Conservation (phyloP, 1,140 invertebrate species). For the Pogonomyrmex barbatus region DNA sequence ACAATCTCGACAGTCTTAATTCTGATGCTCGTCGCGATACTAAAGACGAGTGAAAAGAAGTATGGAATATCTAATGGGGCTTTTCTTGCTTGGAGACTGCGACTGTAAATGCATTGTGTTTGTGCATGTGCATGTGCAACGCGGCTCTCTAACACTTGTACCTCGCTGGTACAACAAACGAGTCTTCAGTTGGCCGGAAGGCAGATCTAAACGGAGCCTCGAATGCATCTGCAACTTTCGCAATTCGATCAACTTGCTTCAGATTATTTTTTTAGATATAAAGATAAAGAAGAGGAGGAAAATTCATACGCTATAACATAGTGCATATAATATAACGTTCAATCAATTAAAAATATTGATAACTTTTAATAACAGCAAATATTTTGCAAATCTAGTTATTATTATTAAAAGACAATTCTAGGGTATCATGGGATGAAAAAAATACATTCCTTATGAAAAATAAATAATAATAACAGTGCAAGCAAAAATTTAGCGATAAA, state of each 20-base stretch:
- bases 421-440: not conserved
- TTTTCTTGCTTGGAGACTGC: constrained; percentile 19
- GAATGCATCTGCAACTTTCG: constrained; percentile 63
- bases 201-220: constrained; percentile 48
- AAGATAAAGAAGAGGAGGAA: constrained; percentile 39
- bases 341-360: not conserved
- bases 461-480: not conserved
- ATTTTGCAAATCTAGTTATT: not conserved
- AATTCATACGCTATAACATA: constrained; percentile 43
- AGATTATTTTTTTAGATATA: constrained; percentile 35
- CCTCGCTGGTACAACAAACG: constrained; percentile 57
- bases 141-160: constrained; percentile 17
- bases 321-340: constrained; percentile 34
- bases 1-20: constrained; percentile 65
- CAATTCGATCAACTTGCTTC: constrained; percentile 61
- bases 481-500: not conserved
- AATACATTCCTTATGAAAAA: not conserved
- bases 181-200: constrained; percentile 66
- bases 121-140: not conserved
- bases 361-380: not conserved
- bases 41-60: constrained; percentile 14
- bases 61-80: constrained; percentile 32
- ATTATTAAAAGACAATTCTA: not conserved
- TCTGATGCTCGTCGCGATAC: constrained; percentile 31
- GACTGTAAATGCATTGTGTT: not conserved